Base-by-base conservation (phyloP, 2,888 invertebrate genomes). In the Tenthredo scrophulariae region DNA sequence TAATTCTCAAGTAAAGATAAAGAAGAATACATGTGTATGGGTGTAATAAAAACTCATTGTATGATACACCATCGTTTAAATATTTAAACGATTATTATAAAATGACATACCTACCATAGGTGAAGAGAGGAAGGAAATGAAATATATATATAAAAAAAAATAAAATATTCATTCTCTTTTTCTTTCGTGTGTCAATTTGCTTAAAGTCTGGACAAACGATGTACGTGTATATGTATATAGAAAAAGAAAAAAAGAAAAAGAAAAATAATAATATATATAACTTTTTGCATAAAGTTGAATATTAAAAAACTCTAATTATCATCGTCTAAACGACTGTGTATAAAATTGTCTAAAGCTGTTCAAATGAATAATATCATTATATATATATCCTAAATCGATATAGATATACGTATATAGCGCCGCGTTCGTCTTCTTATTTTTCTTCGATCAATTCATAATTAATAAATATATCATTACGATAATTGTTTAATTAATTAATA, bases 41-140 rank as follows among this genome's bases (percentile, higher is more conserved):
- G 33, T 33, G 4, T 33, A 6, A 65, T 65, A 65, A 10, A 10
- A 13, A 67, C 67, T 15, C 6, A 18, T 37, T n/a, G n/a, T 72
- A 40, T 6, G 72, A n/a, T 70, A 18, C 40, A n/a, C n/a, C 15
- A 33, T 67, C 67, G 72, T 72, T 18, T 40, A 72, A 72, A 72
- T 72, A 72, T 72, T 72, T n/a, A 37, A 72, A 72, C n/a, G 72
- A 72, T 72, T 72, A 72, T 67, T 33, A 29, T 67, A 67, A 67
- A 15, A 65, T 65, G 13, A 65, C 22, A n/a, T n/a, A n/a, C n/a
- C n/a, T n/a, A n/a, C n/a, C n/a, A 58, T 58, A 72, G n/a, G 72
- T 37, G 33, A 1, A 40, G 18, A 13, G n/a, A 40, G 29, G 15
- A 67, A 67, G 15, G 3, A 67, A 29, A 13, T 6, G 15, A 67